These are phyloP conservation scores for Tetragonula clypearis DNA, from an alignment of 1,140 invertebrate species.

Conservation along the genomic window DNA sequence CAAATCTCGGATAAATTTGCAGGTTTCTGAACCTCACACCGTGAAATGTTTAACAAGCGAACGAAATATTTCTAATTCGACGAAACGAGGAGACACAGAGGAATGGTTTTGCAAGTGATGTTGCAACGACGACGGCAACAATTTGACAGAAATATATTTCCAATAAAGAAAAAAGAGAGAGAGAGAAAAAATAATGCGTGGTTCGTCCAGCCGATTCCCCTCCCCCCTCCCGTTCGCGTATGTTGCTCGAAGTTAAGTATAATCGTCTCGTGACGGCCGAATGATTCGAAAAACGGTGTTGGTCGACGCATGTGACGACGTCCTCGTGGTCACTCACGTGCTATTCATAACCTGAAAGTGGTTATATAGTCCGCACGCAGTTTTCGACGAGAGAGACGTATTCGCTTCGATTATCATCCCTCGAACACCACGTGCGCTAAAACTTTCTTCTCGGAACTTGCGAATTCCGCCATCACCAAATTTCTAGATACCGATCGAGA, in stretches of 20 bases:
- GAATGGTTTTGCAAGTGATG: background rate
- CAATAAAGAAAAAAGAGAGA: too few species aligned
- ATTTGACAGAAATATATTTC: background rate
- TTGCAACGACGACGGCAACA: background rate
- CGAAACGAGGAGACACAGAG: too few species aligned
- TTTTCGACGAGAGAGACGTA: constrained; percentile 1
- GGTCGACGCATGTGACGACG: constrained; percentile 69
- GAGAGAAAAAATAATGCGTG: background rate
- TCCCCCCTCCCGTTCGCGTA: constrained; percentile 11
- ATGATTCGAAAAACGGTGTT: constrained; percentile 34
- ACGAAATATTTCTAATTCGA: background rate
- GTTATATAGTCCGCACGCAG: constrained; percentile 32
- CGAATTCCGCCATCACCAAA: too few species aligned
- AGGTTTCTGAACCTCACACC: too few species aligned
- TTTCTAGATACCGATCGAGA: too few species aligned
- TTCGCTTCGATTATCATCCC: too few species aligned
- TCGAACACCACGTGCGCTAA: background rate
- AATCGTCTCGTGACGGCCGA: constrained; percentile 67
- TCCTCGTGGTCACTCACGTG: constrained; percentile 77
- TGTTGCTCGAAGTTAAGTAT: constrained; percentile 46
- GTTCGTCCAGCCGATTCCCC: background rate
- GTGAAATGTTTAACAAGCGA: background rate
- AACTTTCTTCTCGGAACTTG: too few species aligned
- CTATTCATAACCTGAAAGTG: constrained; percentile 74
- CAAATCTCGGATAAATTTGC: too few species aligned